Percentiles rank a stretch among this genome's conserved stretches.
Evolutionary conservation across 92 coral and sea anemone species (phyloP).

Genomic region (Palythoa grandiflora): DNA sequence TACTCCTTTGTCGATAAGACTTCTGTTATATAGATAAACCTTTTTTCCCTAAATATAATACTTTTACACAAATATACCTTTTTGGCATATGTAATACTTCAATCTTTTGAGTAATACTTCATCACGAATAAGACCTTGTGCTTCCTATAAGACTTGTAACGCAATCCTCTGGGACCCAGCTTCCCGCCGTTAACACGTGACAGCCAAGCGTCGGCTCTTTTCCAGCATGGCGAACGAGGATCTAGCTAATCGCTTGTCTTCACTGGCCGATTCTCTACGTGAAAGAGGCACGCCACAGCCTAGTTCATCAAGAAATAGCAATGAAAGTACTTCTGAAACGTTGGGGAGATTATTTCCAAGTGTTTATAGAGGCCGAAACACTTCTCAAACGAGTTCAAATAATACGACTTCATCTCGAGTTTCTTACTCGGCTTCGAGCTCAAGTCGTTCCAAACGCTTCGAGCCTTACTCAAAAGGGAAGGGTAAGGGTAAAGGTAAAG

Average conservation of each 20-base stretch:
- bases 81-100: not conserved
- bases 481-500: constrained; percentile 48
- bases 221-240: constrained; percentile 24
- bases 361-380: constrained; percentile 12
- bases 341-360: constrained; percentile 23
- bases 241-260: constrained; percentile 22
- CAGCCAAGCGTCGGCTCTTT: constrained; percentile 27
- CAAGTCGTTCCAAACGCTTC: constrained; percentile 46
- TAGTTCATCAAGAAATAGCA: constrained; percentile 19
- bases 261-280: constrained; percentile 32
- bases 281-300: constrained; percentile 27
- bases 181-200: constrained; percentile 31
- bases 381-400: constrained; percentile 24
- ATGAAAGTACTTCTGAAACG: constrained; percentile 36
- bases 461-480: constrained; percentile 51
- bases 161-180: constrained; percentile 29
- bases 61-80: constrained; percentile 13
- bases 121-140: constrained; percentile 17
- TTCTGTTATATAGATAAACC: constrained; percentile 8
- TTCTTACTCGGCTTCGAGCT: constrained; percentile 35
- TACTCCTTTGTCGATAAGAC: constrained; percentile 11
- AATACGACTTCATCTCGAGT: constrained; percentile 24
- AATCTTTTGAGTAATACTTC: not conserved
- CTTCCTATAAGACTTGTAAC: constrained; percentile 26
- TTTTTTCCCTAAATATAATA: constrained; percentile 13